Percentiles rank a stretch among this genome's conserved stretches.
Conservation (phyloP, 2,797 vertebrate species). For the Hipposideros larvatus region DNA sequence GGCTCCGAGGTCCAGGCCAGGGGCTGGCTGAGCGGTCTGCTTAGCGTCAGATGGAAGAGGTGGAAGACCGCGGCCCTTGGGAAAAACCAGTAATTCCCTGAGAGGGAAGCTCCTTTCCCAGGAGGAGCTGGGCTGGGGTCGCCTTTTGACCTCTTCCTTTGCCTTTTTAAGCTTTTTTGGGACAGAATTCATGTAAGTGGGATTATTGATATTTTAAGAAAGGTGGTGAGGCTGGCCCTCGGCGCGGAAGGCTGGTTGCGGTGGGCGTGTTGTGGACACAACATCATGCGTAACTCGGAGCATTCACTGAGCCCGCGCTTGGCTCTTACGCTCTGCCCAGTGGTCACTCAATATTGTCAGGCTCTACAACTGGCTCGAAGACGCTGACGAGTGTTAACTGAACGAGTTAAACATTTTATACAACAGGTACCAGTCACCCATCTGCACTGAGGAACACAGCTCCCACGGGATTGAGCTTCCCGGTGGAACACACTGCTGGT, state of each 20-base stretch:
- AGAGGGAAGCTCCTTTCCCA: background rate
- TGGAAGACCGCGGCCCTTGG: fast-evolving
- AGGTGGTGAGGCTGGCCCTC: background rate
- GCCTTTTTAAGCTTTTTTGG: background rate
- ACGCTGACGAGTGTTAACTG: background rate
- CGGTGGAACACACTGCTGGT: fast-evolving
- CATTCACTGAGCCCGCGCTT: background rate
- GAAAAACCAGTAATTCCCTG: background rate
- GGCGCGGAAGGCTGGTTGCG: background rate
- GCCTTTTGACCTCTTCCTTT: background rate
- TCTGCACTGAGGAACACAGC: background rate
- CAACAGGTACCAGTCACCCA: no score
- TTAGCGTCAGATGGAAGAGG: no score
- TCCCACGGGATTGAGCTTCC: background rate
- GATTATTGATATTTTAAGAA: background rate
- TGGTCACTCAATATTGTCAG: background rate
- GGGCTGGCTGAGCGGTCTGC: background rate
- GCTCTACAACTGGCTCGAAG: background rate
- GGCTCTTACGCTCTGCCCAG: fast-evolving
- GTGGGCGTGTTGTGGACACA: no score
- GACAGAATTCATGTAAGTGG: background rate
- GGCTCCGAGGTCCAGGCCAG: background rate
- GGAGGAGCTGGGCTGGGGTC: fast-evolving
- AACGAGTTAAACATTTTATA: background rate
- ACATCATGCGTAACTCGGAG: background rate